These are phyloP conservation scores for Calypte anna DNA, from an alignment of 2,113 vertebrate genomes.

Conservation along the genomic window DNA sequence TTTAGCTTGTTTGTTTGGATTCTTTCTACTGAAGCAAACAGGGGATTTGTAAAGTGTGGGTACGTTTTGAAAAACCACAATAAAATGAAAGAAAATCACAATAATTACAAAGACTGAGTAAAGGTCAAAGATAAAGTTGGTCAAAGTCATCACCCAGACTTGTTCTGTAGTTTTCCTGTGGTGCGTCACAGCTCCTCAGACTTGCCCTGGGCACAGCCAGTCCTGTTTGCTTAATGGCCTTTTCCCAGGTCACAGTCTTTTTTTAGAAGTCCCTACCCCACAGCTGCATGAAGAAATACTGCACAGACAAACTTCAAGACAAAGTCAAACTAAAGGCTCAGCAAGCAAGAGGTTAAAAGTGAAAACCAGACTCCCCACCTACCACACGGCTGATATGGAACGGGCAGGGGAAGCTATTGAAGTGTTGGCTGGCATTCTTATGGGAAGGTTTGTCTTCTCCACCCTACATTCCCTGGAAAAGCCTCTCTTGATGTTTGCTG, in stretches of 20 bases:
- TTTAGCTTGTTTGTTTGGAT: constrained; percentile 49
- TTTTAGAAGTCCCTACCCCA: neutral
- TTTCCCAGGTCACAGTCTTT: neutral
- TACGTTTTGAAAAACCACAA: constrained; percentile 52
- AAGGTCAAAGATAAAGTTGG: constrained; percentile 39
- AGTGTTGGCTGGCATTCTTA: neutral
- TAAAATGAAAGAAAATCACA: constrained; percentile 55
- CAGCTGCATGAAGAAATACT: neutral
- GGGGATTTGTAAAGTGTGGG: neutral
- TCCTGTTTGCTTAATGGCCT: neutral
- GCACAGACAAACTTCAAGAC: neutral
- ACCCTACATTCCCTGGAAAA: neutral
- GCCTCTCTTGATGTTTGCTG: neutral
- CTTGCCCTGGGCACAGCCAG: neutral
- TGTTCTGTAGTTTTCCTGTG: constrained; percentile 40
- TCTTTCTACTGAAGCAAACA: constrained; percentile 29
- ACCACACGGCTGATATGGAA: neutral
- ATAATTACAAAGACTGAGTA: constrained; percentile 59
- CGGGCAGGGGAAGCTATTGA: neutral
- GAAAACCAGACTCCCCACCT: neutral
- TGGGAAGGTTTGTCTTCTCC: neutral
- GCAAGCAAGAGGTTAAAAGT: neutral
- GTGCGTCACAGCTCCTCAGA: neutral
- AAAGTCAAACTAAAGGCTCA: neutral
- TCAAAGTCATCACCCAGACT: neutral